Base-by-base conservation (phyloP, 2,797 vertebrate genomes). In the Novumbra hubbsi region DNA sequence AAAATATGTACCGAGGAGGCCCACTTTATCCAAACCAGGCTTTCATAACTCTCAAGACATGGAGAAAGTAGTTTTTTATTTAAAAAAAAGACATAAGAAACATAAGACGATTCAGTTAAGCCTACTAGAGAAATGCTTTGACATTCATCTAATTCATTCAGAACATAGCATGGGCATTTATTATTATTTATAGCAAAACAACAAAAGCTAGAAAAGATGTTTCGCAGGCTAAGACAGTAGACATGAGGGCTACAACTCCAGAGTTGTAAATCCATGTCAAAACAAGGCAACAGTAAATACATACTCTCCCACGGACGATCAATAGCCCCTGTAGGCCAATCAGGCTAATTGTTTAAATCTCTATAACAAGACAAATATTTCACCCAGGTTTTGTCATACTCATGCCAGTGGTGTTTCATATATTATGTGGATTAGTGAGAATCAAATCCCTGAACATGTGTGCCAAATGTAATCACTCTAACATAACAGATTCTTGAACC, bases 1-100 rank as follows among this genome's bases (percentile, higher is more conserved):
- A 84, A 88, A 88, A 38, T 81, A 84, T 86, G 75, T 78, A 66
- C 12, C 8, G 60, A 50, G 72, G 74, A 70, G 78, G 71, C 16
- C 41, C 65, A 60, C 78, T 85, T 80, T 72, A 80, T 78, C 73
- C 24, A 55, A 79, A 80, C 82, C 82, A 80, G 27, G 52, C 77
- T 63, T 71, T 73, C 73, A 73, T 70, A 79, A 81, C 70, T 65
- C 15, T 71, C 73, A 75, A 75, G 70, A 69, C 66, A 66, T 60
- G 16, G 76, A 77, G 75, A 85, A 76, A 85, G 28, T 66, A 34
- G 81, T 78, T 84, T 79, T 75, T 84, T 81, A 49, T 38, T 45
- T 45, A 45, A 45, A 45, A 38, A 55, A 80, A 81, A 75, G 34
- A 11, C 14, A 73, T 34, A 38, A 17, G 45, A 65, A 69, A 72